phyloP scores from a whole-genome alignment of 1,140 invertebrate species.

The Drosophila seguyi region DNA sequence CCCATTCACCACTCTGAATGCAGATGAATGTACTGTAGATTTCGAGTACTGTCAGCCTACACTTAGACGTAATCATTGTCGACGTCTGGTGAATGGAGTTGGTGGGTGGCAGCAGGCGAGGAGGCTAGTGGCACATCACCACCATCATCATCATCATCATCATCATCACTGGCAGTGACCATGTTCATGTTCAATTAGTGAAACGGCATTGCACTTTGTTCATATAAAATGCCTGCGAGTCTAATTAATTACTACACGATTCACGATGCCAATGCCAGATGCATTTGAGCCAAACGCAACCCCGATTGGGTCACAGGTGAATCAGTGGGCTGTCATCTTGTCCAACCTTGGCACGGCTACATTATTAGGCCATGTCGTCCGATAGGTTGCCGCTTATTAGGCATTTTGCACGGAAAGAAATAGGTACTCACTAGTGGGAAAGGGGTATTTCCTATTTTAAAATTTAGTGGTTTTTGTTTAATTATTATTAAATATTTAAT shows the following conservation, averaged over 20 bases:
- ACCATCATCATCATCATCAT: constrained; percentile 13
- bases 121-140: constrained; percentile 13
- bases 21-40: constrained; percentile 48
- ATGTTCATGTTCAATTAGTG: constrained; percentile 82
- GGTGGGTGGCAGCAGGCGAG: not conserved
- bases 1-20: constrained; percentile 42
- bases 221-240: constrained; percentile 79
- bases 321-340: constrained; percentile 33
- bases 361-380: constrained; percentile 17
- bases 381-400: not conserved
- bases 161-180: constrained; percentile 10
- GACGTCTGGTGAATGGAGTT: constrained; percentile 50
- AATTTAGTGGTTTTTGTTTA: not conserved
- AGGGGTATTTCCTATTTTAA: not conserved
- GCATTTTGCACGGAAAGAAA: constrained; percentile 6
- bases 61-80: constrained; percentile 60
- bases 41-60: constrained; percentile 71
- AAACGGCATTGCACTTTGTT: constrained; percentile 55
- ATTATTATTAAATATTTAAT: not conserved
- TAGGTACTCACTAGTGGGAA: not conserved
- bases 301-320: constrained; percentile 20
- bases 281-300: constrained; percentile 25
- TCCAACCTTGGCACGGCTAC: constrained; percentile 15
- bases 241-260: constrained; percentile 76
- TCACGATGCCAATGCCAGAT: constrained; percentile 21